Evolutionary conservation across 2,888 invertebrate genomes (phyloP).

Genomic region (Bhutanitis thaidina): DNA sequence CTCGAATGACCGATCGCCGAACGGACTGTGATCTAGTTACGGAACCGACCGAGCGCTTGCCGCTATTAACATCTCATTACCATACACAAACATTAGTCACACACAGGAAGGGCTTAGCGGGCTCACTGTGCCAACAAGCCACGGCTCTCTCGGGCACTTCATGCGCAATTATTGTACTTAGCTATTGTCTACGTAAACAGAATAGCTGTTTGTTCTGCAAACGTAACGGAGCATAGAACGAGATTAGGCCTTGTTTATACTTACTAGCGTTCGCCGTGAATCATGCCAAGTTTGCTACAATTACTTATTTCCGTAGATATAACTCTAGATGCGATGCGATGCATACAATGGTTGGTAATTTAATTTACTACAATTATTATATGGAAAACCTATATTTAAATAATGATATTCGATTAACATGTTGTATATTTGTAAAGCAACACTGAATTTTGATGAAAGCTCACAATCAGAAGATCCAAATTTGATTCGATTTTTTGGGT

Average conservation of each 20-base stretch:
- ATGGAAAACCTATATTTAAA: no score
- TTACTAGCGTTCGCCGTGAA: conserved; percentile 39
- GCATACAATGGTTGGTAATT: no score
- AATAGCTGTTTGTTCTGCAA: conserved; percentile 59
- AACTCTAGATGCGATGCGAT: no score
- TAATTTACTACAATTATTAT: no score
- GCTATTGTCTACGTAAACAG: conserved; percentile 71
- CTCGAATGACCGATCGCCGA: conserved; percentile 44
- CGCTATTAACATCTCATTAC: conserved; percentile 74
- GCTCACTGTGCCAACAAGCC: conserved; percentile 63
- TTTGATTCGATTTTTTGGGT: no score
- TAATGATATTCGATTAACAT: no score
- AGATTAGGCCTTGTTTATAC: conserved; percentile 70
- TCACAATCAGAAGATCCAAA: no score
- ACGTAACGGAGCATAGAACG: conserved; percentile 65
- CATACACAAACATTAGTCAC: conserved; percentile 75
- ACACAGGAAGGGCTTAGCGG: conserved; percentile 67
- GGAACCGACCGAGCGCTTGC: conserved; percentile 33
- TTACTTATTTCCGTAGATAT: conserved; percentile 10
- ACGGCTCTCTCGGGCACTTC: conserved; percentile 52
- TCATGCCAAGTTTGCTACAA: conserved; percentile 20
- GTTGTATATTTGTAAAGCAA: no score
- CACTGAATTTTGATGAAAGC: no score
- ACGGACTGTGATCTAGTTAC: conserved; percentile 63
- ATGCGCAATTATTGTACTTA: conserved; percentile 74